Percentiles rank a stretch among this genome's conserved stretches.
phyloP scores from a whole-genome alignment of 2,113 vertebrate genomes.

The Diadophis punctatus region DNA sequence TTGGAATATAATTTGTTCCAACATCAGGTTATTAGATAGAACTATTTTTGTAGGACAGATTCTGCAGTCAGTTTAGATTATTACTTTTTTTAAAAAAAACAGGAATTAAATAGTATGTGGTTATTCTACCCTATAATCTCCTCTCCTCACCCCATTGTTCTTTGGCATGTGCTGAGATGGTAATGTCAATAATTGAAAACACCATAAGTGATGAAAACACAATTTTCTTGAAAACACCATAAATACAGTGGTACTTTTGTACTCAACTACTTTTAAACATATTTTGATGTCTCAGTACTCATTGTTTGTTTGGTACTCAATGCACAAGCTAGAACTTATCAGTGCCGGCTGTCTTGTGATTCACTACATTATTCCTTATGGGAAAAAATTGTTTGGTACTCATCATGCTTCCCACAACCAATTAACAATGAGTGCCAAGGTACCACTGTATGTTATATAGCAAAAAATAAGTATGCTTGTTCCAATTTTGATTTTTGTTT shows the following conservation, averaged over 20 bases:
- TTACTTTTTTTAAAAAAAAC: neutral
- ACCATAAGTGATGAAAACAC: neutral
- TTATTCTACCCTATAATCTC: neutral
- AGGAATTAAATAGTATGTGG: neutral
- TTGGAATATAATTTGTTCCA: neutral
- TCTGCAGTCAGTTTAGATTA: neutral
- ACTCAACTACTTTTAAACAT: too few relatives aligned
- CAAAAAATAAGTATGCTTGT: neutral
- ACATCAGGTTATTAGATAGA: neutral
- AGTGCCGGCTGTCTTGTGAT: too few relatives aligned
- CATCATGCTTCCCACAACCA: too few relatives aligned
- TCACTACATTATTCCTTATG: too few relatives aligned
- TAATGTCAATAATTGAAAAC: neutral
- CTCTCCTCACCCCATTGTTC: neutral
- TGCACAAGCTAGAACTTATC: too few relatives aligned
- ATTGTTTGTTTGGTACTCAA: too few relatives aligned
- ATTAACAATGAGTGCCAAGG: too few relatives aligned
- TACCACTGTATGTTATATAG: too few relatives aligned
- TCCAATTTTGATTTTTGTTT: neutral
- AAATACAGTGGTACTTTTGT: neutral
- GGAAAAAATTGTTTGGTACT: too few relatives aligned
- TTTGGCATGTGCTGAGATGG: neutral
- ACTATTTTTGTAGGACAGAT: neutral
- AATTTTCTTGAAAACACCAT: neutral
- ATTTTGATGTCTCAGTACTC: too few relatives aligned